A percentile compares a stretch with the other conserved stretches of the same genome.
Conservation (phyloP, 2,888 invertebrate genomes). For the Crepidodera aurea region DNA sequence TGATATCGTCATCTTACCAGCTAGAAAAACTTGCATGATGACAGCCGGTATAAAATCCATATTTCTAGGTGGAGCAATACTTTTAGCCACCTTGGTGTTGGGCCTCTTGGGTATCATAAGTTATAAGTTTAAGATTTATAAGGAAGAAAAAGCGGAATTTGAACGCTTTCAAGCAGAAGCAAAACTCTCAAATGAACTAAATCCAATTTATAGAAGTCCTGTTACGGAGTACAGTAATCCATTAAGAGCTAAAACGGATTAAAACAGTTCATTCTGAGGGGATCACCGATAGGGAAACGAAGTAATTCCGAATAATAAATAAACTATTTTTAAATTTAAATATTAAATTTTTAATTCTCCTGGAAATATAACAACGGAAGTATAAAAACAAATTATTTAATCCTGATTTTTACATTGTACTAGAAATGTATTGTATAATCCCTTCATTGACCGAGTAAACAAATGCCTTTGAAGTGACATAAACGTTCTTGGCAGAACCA, state of each 20-base stretch:
- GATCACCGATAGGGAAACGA: no score
- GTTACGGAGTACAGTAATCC: slow-evolving; percentile 48
- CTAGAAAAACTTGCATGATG: slow-evolving; percentile 34
- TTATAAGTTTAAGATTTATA: slow-evolving; percentile 37
- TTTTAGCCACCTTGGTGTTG: slow-evolving; percentile 29
- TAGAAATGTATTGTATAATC: no score
- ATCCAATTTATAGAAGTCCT: slow-evolving; percentile 67
- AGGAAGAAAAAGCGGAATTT: slow-evolving; percentile 42
- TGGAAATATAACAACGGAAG: not conserved
- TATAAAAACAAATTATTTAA: no score
- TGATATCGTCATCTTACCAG: slow-evolving; percentile 30
- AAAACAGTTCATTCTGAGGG: not conserved
- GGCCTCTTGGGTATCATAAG: slow-evolving; percentile 38
- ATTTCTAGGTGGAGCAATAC: slow-evolving; percentile 16
- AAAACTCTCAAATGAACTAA: slow-evolving; percentile 49
- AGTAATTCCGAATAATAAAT: no score
- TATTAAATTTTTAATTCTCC: not conserved
- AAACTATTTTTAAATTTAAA: not conserved
- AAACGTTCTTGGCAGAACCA: no score
- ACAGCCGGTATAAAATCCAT: slow-evolving; percentile 33
- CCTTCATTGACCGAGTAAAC: no score
- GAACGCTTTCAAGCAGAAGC: slow-evolving; percentile 32
- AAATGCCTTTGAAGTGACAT: no score
- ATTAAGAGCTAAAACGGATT: slow-evolving; percentile 33
- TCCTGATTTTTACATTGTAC: no score